Percentiles rank a stretch among this genome's conserved stretches.
These are phyloP conservation scores for Colistium nudipinnis DNA, from an alignment of 2,113 vertebrate species.

Conservation along the genomic window DNA sequence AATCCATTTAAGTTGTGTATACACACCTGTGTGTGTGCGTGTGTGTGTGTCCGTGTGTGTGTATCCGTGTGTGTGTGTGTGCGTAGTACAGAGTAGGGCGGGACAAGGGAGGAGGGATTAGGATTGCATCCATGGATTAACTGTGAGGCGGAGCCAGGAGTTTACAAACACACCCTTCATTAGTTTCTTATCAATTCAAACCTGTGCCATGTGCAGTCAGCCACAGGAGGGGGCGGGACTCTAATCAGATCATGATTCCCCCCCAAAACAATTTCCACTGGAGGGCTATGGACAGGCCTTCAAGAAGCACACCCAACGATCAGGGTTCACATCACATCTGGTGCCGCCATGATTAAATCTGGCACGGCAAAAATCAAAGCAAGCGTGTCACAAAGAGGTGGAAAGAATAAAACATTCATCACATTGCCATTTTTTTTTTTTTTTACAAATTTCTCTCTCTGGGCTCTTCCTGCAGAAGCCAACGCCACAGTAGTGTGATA, in stretches of 20 bases:
- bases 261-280: slow-evolving; percentile 28
- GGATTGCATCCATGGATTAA: slow-evolving; percentile 33
- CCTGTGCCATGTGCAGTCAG: slow-evolving; percentile 48
- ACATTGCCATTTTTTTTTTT: slow-evolving; percentile 2
- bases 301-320: slow-evolving; percentile 30
- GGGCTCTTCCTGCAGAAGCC: slow-evolving; percentile 8
- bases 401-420: slow-evolving; percentile 46
- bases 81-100: neutral
- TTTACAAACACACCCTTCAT: slow-evolving; percentile 60
- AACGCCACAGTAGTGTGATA: slow-evolving; percentile 34
- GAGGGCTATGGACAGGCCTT: slow-evolving; percentile 42
- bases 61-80: neutral
- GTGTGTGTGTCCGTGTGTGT: neutral
- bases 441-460: slow-evolving; percentile 9
- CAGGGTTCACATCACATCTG: slow-evolving; percentile 39
- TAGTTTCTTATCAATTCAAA: slow-evolving; percentile 53
- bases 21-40: neutral
- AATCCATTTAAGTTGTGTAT: neutral
- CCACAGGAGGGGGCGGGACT: slow-evolving; percentile 30
- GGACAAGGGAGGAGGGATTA: neutral
- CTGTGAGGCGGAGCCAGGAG: slow-evolving; percentile 10
- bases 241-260: slow-evolving; percentile 56
- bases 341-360: slow-evolving; percentile 35
- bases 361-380: slow-evolving; percentile 48
- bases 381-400: slow-evolving; percentile 24